Percentiles rank a stretch among this genome's conserved stretches.
phyloP scores from a whole-genome alignment of 1,140 invertebrate species.

The Megathymus violae region DNA sequence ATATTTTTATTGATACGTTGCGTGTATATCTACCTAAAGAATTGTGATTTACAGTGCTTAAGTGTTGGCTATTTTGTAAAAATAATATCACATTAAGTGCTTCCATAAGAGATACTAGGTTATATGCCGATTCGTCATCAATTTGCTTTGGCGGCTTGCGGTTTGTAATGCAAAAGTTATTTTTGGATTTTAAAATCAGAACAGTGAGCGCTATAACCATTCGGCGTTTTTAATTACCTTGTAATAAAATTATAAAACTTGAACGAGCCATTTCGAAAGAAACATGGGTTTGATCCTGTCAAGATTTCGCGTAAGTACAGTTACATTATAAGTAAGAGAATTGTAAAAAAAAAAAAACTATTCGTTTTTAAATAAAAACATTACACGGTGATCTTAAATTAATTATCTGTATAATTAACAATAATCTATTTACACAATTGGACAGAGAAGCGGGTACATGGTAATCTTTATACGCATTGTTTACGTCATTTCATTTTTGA shows the following conservation, averaged over 20 bases:
- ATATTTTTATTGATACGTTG: constrained; percentile 20
- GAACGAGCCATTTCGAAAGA: constrained; percentile 40
- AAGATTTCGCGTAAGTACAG: constrained; percentile 60
- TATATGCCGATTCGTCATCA: constrained; percentile 65
- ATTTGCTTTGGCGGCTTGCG: constrained; percentile 43
- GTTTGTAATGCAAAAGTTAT: constrained; percentile 59
- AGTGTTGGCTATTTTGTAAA: constrained; percentile 28
- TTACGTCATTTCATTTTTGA: neutral
- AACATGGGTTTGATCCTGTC: constrained; percentile 73
- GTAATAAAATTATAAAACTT: constrained; percentile 12
- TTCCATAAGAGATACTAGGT: constrained; percentile 51
- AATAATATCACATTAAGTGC: constrained; percentile 31
- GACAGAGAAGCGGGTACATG: no score
- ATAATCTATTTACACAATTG: no score
- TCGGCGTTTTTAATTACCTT: constrained; percentile 43
- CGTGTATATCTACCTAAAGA: constrained; percentile 4
- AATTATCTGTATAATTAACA: no score
- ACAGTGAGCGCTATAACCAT: constrained; percentile 46
- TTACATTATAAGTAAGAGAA: no score
- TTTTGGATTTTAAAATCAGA: constrained; percentile 55
- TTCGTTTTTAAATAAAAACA: constrained; percentile 16
- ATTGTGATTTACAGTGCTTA: constrained; percentile 25
- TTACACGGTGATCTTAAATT: neutral
- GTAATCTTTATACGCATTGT: neutral
- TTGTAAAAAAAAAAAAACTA: neutral